Evolutionary conservation across 2,888 invertebrate genomes (phyloP).

Genomic region (Sceliomorpha sp.): DNA sequence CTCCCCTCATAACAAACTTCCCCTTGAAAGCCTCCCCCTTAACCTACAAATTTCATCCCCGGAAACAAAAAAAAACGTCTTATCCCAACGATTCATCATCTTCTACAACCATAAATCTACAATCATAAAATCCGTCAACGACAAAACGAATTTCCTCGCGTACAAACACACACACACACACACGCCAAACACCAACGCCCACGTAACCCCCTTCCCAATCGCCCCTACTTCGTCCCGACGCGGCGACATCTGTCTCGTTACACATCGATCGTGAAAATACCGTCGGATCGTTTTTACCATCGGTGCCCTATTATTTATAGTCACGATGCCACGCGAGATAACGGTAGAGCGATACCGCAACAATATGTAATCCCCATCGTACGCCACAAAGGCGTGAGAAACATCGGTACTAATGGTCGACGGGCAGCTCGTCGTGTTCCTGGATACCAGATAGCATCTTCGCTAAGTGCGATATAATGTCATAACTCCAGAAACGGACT

Average conservation of each 20-base stretch:
- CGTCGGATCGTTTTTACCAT: constrained; percentile 50
- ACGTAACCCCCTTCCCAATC: no score
- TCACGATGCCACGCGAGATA: constrained; percentile 63
- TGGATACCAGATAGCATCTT: constrained; percentile 67
- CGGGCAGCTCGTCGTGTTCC: constrained; percentile 69
- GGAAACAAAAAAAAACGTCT: no score
- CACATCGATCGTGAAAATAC: constrained; percentile 33
- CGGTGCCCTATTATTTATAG: constrained; percentile 68
- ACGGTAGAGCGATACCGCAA: constrained; percentile 62
- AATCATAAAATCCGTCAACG: no score
- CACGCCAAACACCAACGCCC: no score
- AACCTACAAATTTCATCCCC: no score
- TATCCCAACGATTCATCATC: no score
- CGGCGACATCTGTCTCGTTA: constrained; percentile 37
- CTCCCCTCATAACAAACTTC: no score
- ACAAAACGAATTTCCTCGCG: no score
- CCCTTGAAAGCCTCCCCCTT: no score
- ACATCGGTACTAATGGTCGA: constrained; percentile 72
- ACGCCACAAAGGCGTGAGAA: constrained; percentile 70
- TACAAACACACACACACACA: no score
- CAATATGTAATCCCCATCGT: constrained; percentile 64
- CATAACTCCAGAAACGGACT: constrained; percentile 68
- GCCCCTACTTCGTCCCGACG: no score
- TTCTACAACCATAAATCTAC: no score
- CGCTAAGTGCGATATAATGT: constrained; percentile 72